Evolutionary conservation across 2,113 vertebrate species (phyloP).

Genomic region (Heliornis fulica): DNA sequence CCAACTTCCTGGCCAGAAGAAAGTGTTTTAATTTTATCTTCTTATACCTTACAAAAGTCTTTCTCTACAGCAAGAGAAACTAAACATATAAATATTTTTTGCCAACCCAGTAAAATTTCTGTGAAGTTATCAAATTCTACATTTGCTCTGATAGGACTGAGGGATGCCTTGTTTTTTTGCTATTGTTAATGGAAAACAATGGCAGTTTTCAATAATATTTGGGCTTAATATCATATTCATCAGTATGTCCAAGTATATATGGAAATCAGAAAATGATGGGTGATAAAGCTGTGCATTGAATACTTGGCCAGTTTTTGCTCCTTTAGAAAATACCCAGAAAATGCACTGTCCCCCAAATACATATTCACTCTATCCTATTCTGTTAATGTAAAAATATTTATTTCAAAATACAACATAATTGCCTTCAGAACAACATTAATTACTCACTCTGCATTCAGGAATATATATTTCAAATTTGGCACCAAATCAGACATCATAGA

Average conservation of each 20-base stretch:
- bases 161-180: neutral
- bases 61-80: neutral
- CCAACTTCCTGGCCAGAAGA: neutral
- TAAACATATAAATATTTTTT: accelerated
- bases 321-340: neutral
- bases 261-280: neutral
- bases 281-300: neutral
- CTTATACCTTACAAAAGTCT: neutral
- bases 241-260: neutral
- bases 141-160: neutral
- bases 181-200: neutral
- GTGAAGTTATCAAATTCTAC: neutral
- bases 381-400: neutral
- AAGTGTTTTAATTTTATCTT: neutral
- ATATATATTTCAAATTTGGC: neutral
- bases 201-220: neutral
- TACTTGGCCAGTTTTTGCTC: neutral
- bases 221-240: neutral
- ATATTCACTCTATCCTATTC: neutral
- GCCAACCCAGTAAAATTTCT: neutral
- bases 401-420: neutral
- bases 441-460: neutral
- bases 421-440: neutral
- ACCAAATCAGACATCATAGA: neutral
- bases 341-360: neutral